phyloP scores from a whole-genome alignment of 2,888 invertebrate species.

The Diachrysia chrysitis region DNA sequence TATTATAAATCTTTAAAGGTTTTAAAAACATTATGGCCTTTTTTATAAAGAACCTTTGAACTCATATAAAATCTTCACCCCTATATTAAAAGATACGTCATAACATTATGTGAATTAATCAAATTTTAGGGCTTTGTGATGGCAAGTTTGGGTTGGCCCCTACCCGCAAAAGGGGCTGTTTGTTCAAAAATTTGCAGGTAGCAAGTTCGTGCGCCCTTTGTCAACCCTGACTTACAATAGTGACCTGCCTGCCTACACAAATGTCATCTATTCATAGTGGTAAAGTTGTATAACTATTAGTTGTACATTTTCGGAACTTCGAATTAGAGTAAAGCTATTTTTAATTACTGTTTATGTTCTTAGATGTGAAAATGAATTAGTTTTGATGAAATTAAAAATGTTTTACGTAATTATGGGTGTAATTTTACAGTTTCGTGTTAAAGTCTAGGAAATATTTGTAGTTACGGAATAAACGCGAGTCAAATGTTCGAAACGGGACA shows the following conservation, averaged over 20 bases:
- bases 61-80: background rate
- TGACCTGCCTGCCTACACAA: constrained; percentile 3
- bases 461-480: too few species aligned
- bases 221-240: constrained; percentile 15
- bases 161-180: constrained; percentile 16
- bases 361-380: background rate
- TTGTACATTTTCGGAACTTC: background rate
- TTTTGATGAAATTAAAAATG: background rate
- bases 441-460: too few species aligned
- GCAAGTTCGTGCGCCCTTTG: constrained; percentile 16
- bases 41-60: background rate
- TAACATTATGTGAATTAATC: background rate
- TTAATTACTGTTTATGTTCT: background rate
- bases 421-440: too few species aligned
- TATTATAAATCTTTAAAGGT: too few species aligned
- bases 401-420: too few species aligned
- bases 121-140: background rate
- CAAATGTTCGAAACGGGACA: too few species aligned
- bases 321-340: background rate
- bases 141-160: constrained; percentile 11
- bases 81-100: background rate
- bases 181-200: constrained; percentile 25
- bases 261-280: background rate
- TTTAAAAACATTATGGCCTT: too few species aligned
- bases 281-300: background rate